These are phyloP conservation scores for Onthophagus sagittarius DNA, from an alignment of 2,888 invertebrate genomes.

Conservation along the genomic window DNA sequence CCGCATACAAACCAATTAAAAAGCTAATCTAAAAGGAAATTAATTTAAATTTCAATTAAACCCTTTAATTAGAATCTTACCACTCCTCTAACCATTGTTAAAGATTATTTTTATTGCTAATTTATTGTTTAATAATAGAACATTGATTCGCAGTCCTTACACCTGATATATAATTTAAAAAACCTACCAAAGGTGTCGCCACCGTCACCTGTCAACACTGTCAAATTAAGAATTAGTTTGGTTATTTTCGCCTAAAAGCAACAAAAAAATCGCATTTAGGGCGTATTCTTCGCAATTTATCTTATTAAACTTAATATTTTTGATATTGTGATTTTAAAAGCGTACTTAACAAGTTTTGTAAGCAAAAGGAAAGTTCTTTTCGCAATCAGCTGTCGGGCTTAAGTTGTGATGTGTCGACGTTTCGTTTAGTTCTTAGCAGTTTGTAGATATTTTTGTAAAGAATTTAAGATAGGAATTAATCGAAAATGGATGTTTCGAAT, in stretches of 20 bases:
- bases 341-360: not conserved
- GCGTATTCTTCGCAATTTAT: too few relatives aligned
- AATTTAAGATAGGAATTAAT: not conserved
- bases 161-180: not conserved
- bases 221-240: not conserved
- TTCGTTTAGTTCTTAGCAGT: slow-evolving; percentile 3
- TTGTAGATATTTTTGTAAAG: slow-evolving; percentile 13
- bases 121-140: slow-evolving; percentile 9
- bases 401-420: slow-evolving; percentile 20
- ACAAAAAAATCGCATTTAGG: not conserved
- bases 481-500: slow-evolving; percentile 18
- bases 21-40: slow-evolving; percentile 60
- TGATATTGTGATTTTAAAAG: slow-evolving; percentile 4
- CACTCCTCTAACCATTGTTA: slow-evolving; percentile 41
- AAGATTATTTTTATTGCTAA: slow-evolving; percentile 16
- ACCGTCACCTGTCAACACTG: not conserved
- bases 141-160: not conserved
- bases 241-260: not conserved
- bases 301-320: too few relatives aligned
- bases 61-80: slow-evolving; percentile 35
- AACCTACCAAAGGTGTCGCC: slow-evolving; percentile 7
- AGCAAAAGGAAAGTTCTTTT: not conserved
- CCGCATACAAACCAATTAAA: slow-evolving; percentile 66
- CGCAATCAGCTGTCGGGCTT: slow-evolving; percentile 13
- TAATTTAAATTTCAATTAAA: slow-evolving; percentile 17